phyloP scores from a whole-genome alignment of 1,140 invertebrate genomes.

The Pentalonia nigronervosa region DNA sequence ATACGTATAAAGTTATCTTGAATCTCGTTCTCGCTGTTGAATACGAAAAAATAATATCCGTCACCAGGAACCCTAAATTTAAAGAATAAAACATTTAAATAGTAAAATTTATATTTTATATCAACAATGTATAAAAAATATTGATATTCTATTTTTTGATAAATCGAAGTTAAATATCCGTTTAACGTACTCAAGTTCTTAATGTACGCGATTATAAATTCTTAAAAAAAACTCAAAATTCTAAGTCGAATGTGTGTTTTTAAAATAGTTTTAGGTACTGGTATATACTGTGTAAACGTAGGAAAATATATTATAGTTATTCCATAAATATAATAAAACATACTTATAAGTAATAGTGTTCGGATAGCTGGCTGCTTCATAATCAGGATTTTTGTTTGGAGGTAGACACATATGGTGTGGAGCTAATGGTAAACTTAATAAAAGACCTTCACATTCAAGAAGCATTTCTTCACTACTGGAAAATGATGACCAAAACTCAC shows the following conservation, averaged over 20 bases:
- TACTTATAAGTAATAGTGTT: conserved; percentile 48
- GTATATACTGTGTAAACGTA: too few relatives aligned
- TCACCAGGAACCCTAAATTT: conserved; percentile 71
- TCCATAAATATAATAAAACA: background rate
- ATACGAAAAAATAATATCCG: conserved; percentile 84
- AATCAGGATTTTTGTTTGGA: conserved; percentile 30
- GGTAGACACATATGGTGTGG: conserved; percentile 69
- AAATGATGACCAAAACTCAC: conserved; percentile 82
- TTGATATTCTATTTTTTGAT: background rate
- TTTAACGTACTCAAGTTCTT: background rate
- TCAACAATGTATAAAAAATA: background rate
- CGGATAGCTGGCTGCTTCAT: conserved; percentile 5
- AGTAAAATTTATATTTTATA: background rate
- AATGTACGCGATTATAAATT: background rate
- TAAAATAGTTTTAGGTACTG: too few relatives aligned
- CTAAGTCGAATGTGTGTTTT: background rate
- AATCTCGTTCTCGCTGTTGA: conserved; percentile 82
- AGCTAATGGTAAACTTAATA: conserved; percentile 74
- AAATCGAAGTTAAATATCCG: background rate
- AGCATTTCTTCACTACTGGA: conserved; percentile 79
- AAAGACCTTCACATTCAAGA: conserved; percentile 75
- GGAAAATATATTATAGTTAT: background rate
- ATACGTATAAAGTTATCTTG: conserved; percentile 74
- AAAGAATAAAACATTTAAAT: background rate
- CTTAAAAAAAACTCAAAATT: background rate